Percentiles rank a stretch among this genome's conserved stretches.
Evolutionary conservation across 1,140 invertebrate species (phyloP).

Genomic region (Drosophila ananassae): DNA sequence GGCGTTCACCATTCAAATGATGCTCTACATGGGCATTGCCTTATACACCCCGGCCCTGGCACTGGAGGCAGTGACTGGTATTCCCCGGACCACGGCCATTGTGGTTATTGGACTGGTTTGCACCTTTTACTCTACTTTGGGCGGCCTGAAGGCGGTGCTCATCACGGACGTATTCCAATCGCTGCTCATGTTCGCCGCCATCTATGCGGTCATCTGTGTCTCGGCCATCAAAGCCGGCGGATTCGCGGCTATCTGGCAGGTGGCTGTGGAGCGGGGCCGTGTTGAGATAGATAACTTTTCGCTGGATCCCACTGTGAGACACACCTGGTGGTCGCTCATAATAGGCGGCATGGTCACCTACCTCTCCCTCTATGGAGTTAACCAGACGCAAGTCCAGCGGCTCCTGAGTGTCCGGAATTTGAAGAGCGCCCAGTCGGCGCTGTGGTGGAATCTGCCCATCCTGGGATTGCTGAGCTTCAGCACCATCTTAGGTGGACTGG

Average conservation of each 20-base stretch:
- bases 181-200: slow-evolving; percentile 90
- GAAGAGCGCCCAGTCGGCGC: slow-evolving; percentile 87
- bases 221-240: slow-evolving; percentile 88
- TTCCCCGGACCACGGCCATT: slow-evolving; percentile 90
- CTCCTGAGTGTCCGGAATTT: slow-evolving; percentile 91
- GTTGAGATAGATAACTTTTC: slow-evolving; percentile 86
- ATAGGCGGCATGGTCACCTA: slow-evolving; percentile 91
- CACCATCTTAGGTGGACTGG: slow-evolving; percentile 91
- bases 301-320: slow-evolving; percentile 89
- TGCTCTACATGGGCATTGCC: slow-evolving; percentile 96
- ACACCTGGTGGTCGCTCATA: slow-evolving; percentile 90
- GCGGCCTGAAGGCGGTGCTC: slow-evolving; percentile 95
- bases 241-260: slow-evolving; percentile 87
- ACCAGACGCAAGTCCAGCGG: slow-evolving; percentile 94
- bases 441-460: slow-evolving; percentile 90
- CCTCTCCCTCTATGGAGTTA: slow-evolving; percentile 91
- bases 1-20: slow-evolving; percentile 92
- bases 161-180: slow-evolving; percentile 94
- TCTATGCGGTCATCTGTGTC: slow-evolving; percentile 90
- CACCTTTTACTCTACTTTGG: slow-evolving; percentile 94
- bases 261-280: slow-evolving; percentile 87
- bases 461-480: slow-evolving; percentile 87
- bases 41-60: slow-evolving; percentile 96
- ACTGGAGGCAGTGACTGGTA: slow-evolving; percentile 92
- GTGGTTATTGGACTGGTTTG: slow-evolving; percentile 91